Evolutionary conservation across 2,888 invertebrate species (phyloP), one percentile per base, ranked within the genome.

Genomic region (Drosophila atripex): DNA sequence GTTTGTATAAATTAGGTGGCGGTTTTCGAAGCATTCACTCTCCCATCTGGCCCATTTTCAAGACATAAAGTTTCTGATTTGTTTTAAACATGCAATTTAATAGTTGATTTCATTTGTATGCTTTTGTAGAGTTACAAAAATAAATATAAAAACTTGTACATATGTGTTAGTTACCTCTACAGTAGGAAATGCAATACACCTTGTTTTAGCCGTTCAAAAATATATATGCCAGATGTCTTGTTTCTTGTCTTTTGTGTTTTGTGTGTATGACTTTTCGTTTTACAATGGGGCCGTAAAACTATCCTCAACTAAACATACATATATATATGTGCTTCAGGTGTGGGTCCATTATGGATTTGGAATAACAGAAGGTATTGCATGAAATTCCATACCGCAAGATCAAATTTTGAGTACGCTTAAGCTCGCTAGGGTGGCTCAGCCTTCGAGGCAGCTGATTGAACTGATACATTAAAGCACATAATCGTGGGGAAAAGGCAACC

Each of bases 101-200:
- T 88, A 71, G 51, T 78, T 71, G 76, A 63, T 54, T 39, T 45
- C 32, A 32, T 50, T 52, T 61, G 61, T 52, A 61, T 59, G 57
- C 52, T 50, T 57, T 85, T 79, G 70, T 87, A 75, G 80, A 77
- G 72, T 77, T 84, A 88, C 71, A 84, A 84, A 84, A 84, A 84
- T 88, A 84, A 84, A 88, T 84, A 76, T 80, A 84, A 84, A 83
- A 83, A 86, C 88, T 82, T 82, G 82, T 82, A 82, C 82, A 82
- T 61, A 71, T 78, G 83, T 75, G 80, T 88, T 85, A 77, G 84
- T 83, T 83, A 73, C 69, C 72, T 75, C 88, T 86, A 86, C 71
- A 75, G 71, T 83, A 83, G 88, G 84, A 88, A 86, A 86, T 85
- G 85, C 85, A 85, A 69, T 65, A 50, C 71, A 70, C 77, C 52